Base-by-base conservation (phyloP, 2,797 vertebrate species). In the Eospalax fontanierii region DNA sequence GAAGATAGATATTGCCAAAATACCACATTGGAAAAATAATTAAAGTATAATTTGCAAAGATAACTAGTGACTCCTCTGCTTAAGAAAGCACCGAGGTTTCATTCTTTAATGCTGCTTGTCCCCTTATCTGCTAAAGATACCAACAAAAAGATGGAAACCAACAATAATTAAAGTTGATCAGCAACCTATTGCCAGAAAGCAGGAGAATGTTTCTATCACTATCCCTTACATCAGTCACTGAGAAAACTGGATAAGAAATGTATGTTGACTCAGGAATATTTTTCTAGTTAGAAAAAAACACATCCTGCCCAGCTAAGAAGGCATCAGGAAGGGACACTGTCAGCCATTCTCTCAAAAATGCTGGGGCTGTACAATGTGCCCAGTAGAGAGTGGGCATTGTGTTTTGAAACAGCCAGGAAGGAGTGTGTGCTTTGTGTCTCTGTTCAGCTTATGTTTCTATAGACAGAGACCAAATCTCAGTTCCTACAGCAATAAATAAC, bases 381-480 rank as follows among this genome's bases (percentile, higher is more conserved):
- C 74, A 16, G 30, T 8, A 71, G 0, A 24, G 16, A 79, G 11
- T 14, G 35, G 75, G 82, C 22, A 82, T 1, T 7, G 12, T 26
- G 18, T 75, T 74, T 71, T 89, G 82, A 93, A 91, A 30, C 33
- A 9, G 30, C 66, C 28, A 70, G 6, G 59, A 9, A 54, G 2
- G 79, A 24, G 6, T 87, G 18, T 61, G 28, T 15, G 61, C 22
- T 38, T 71, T 79, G 54, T 50, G 33, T 86, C 59, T 83, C 35
- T 6, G 38, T 89, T 89, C 24, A 87, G n/a, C 70, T 90, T 86
- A 30, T 93, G 78, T 94, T 94, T 89, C 57, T 89, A 12, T 15
- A 78, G 35, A 86, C 33, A 84, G 33, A 90, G 8, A 78, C 33
- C 38, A 88, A 38, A 81, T 93, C 33, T 66, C 74, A 89, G 22